Conservation (phyloP, 2,888 invertebrate species). For the Callinectes sapidus region DNA sequence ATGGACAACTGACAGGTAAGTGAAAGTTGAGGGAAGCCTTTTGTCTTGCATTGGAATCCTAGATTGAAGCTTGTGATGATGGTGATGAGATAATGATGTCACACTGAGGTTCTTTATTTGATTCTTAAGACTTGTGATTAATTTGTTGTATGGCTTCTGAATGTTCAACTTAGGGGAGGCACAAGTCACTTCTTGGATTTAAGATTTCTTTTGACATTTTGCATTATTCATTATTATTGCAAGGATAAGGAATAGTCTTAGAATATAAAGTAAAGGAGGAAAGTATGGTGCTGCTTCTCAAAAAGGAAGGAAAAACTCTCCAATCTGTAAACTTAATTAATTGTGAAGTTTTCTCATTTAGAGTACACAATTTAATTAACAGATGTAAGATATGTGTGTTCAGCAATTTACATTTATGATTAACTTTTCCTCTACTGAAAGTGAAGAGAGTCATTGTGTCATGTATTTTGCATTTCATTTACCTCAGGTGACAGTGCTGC, state of each 20-base stretch:
- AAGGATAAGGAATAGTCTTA: background rate
- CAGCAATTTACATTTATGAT: too few species aligned
- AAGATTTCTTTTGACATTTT: too few species aligned
- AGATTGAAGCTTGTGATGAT: too few species aligned
- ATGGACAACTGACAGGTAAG: too few species aligned
- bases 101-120: too few species aligned
- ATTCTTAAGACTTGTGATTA: too few species aligned
- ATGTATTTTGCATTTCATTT: background rate
- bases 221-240: too few species aligned
- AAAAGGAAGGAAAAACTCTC: background rate
- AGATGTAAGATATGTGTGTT: background rate
- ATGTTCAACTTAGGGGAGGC: too few species aligned
- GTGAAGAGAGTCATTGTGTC: background rate
- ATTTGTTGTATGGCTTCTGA: too few species aligned
- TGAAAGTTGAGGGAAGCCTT: too few species aligned
- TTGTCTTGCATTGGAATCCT: too few species aligned
- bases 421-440: background rate
- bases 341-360: background rate
- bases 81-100: background rate
- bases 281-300: background rate
- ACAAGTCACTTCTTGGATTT: too few species aligned
- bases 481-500: conserved; percentile 54
- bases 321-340: background rate
- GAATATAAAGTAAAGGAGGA: background rate
- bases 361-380: background rate